Base-by-base conservation (phyloP, 2,888 invertebrate genomes). In the Eupithecia inturbata region DNA sequence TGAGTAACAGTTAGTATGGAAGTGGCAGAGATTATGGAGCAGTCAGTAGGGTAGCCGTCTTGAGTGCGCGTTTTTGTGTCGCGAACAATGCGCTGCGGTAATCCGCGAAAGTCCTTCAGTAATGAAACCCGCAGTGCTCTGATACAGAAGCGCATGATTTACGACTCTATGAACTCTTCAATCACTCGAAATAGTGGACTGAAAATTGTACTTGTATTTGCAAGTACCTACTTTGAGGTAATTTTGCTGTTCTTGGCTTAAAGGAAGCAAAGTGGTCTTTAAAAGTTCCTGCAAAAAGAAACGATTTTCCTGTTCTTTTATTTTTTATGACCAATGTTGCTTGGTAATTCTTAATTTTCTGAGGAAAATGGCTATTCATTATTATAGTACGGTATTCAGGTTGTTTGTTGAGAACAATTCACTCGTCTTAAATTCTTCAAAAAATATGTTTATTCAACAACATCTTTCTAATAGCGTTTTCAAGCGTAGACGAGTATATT, bases 21-120 rank as follows among this genome's bases (percentile, higher is more conserved):
- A 33, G 45, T 67, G 45, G 9, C 41, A 53, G 1, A 62, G 68
- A 39, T 33, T 63, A 63, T 36, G 28, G 7, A 66, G 19, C 3
- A 71, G 71, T 71, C 5, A 39, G 67, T 62, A 66, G 63, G 22
- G 68, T n/a, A 70, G 70, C 70, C 73, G 72, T 74, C 78, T 80
- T 78, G 75, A 78, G 76, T 73, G 76, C 75, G 74, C 71, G 72
- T 77, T 81, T 81, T 81, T 82, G 82, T 82, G 77, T 67, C 68
- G 72, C 66, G 75, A 75, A 82, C 82, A 82, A 82, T 81, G 77
- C 78, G 67, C 71, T 70, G 60, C 70, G 76, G 75, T 81, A 79
- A 81, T 80, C 81, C 80, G 69, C 72, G 77, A 79, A 78, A 81
- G 77, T 79, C 80, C 79, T 79, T 77, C 77, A 68, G 78, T 81